Evolutionary conservation across 1,140 invertebrate genomes (phyloP).

Genomic region (Leptinotarsa lineolata): DNA sequence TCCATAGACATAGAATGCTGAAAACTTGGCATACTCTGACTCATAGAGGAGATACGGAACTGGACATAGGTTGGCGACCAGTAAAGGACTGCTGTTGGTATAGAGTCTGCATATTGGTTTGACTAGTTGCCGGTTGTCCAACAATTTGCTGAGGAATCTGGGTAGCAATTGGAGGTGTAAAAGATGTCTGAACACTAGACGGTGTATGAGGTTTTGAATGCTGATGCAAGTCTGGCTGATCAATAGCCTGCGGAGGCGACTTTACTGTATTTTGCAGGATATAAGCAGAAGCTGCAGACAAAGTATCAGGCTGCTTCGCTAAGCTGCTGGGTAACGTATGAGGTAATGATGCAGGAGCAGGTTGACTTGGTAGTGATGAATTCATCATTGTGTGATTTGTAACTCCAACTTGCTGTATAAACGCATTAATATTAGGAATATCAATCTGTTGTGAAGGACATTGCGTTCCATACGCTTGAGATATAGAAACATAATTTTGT

Average conservation of each 20-base stretch:
- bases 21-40: constrained; percentile 16
- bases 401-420: constrained; percentile 23
- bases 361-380: constrained; percentile 17
- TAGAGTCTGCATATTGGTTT: constrained; percentile 15
- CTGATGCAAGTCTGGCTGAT: background rate
- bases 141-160: constrained; percentile 26
- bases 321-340: constrained; percentile 14
- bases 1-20: constrained; percentile 41
- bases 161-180: background rate
- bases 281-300: background rate
- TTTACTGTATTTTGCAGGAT: background rate
- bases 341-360: constrained; percentile 24
- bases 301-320: constrained; percentile 9
- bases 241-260: background rate
- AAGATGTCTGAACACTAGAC: background rate
- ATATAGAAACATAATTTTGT: constrained; percentile 16
- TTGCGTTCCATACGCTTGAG: constrained; percentile 19
- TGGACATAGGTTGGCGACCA: constrained; percentile 27
- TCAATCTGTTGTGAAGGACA: constrained; percentile 9
- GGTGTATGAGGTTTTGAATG: background rate
- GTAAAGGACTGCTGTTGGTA: constrained; percentile 22
- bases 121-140: constrained; percentile 22
- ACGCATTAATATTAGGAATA: constrained; percentile 17
- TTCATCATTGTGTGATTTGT: constrained; percentile 14
- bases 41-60: constrained; percentile 37